Percentiles rank a stretch among this genome's conserved stretches.
phyloP scores from a whole-genome alignment of 2,797 vertebrate genomes.

The Sitta carolinensis region DNA sequence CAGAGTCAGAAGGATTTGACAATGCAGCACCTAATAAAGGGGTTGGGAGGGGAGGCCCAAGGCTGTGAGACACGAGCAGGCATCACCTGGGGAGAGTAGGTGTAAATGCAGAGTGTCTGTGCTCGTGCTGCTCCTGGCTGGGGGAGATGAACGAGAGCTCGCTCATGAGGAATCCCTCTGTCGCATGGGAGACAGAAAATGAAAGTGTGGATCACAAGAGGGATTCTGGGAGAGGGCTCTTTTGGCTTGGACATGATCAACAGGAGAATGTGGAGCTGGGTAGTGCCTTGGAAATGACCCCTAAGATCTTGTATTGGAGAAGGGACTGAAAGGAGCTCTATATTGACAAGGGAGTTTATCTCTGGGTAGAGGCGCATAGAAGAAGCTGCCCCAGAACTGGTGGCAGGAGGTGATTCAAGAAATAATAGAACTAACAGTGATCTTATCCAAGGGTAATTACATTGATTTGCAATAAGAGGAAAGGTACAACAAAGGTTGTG shows the following conservation, averaged over 20 bases:
- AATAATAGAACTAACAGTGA: not conserved
- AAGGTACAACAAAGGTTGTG: not conserved
- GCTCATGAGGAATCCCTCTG: not conserved
- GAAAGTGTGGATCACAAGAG: not conserved
- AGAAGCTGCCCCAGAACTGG: not conserved
- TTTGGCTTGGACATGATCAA: not conserved
- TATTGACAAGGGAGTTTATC: not conserved
- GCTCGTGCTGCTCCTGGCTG: not conserved
- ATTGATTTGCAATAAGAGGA: not conserved
- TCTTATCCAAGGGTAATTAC: not conserved
- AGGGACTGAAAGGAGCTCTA: not conserved
- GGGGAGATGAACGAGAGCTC: not conserved
- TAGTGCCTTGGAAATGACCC: not conserved
- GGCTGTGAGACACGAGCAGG: fast-evolving
- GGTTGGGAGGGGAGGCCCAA: not conserved
- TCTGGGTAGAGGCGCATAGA: not conserved
- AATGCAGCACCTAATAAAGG: not conserved
- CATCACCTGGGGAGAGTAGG: fast-evolving
- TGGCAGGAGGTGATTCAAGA: not conserved
- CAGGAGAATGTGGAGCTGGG: not conserved
- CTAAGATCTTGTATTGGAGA: not conserved
- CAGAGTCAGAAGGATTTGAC: not conserved
- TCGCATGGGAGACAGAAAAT: not conserved
- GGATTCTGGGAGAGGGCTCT: not conserved
- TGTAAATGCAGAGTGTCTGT: not conserved